These are phyloP conservation scores for Tupaia tana DNA, from an alignment of 2,113 vertebrate species.

Conservation along the genomic window DNA sequence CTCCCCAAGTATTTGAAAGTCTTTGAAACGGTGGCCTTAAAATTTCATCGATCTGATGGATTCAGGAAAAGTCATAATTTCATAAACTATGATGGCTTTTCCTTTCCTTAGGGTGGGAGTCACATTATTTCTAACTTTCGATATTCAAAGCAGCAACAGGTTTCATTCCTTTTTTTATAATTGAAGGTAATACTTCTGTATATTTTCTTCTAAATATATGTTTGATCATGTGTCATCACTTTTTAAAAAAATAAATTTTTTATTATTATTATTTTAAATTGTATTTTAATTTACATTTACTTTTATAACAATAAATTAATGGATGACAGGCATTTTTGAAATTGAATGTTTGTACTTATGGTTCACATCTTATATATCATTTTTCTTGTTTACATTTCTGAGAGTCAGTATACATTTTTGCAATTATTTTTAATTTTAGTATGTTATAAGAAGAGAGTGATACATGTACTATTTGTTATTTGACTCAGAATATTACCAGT, in stretches of 20 bases:
- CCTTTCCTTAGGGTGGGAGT: not conserved
- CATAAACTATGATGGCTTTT: not conserved
- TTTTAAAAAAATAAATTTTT: slow-evolving; percentile 40
- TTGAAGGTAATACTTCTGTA: not conserved
- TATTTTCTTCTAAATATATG: not conserved
- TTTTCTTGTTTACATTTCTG: not conserved
- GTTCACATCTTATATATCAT: not conserved
- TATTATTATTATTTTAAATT: not conserved
- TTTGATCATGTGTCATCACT: not conserved
- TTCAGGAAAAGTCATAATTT: slow-evolving; percentile 2
- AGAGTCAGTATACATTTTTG: not conserved
- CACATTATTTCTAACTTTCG: not conserved
- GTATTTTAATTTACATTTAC: no score
- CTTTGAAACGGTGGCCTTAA: not conserved
- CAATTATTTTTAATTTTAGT: slow-evolving; percentile 13
- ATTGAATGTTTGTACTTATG: not conserved
- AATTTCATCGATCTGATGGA: not conserved
- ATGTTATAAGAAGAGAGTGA: not conserved
- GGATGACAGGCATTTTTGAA: not conserved
- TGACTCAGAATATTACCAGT: not conserved
- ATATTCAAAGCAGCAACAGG: not conserved
- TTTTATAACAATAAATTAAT: not conserved
- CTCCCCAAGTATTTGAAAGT: not conserved
- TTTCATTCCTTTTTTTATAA: not conserved
- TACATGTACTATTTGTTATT: not conserved